A percentile compares a stretch with the other conserved stretches of the same genome.
Conservation (phyloP, 1,140 invertebrate species). For the Drosophila littoralis region DNA sequence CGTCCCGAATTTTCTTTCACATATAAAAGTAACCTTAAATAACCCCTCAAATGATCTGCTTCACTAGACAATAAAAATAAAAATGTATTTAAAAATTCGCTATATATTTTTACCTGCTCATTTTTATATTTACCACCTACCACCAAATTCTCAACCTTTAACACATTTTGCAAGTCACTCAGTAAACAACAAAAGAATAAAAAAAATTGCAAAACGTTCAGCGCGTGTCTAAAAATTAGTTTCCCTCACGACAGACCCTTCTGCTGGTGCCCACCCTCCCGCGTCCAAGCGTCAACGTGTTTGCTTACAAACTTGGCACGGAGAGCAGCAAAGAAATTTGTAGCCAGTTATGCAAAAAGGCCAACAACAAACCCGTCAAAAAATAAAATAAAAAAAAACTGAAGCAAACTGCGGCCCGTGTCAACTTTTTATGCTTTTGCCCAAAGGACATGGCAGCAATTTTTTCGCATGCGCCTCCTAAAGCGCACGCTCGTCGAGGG, state of each 20-base stretch:
- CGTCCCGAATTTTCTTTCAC: no score
- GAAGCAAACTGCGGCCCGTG: conserved; percentile 49
- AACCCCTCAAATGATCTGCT: neutral
- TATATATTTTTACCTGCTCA: conserved; percentile 19
- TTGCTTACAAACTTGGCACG: conserved; percentile 22
- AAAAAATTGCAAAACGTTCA: conserved; percentile 42
- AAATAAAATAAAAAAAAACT: conserved; percentile 25
- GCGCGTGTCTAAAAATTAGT: conserved; percentile 75
- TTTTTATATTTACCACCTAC: conserved; percentile 9
- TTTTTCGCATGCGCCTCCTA: conserved; percentile 30
- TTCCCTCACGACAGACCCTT: conserved; percentile 54
- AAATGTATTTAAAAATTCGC: conserved; percentile 20
- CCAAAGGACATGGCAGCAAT: conserved; percentile 67
- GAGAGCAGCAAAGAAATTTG: conserved; percentile 49
- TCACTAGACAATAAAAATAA: conserved; percentile 28
- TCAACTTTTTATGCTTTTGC: conserved; percentile 70
- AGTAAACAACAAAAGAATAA: conserved; percentile 20
- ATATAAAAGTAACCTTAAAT: no score
- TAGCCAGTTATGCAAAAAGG: conserved; percentile 76
- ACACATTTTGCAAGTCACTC: conserved; percentile 43
- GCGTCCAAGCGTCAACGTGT: neutral
- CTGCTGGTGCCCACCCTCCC: no score
- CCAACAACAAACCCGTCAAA: conserved; percentile 52
- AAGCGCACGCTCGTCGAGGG: neutral
- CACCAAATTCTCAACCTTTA: conserved; percentile 35